Evolutionary conservation across 1,140 invertebrate genomes (phyloP), one percentile per base, ranked within the genome.

Genomic region (Ptiloglossa arizonensis): DNA sequence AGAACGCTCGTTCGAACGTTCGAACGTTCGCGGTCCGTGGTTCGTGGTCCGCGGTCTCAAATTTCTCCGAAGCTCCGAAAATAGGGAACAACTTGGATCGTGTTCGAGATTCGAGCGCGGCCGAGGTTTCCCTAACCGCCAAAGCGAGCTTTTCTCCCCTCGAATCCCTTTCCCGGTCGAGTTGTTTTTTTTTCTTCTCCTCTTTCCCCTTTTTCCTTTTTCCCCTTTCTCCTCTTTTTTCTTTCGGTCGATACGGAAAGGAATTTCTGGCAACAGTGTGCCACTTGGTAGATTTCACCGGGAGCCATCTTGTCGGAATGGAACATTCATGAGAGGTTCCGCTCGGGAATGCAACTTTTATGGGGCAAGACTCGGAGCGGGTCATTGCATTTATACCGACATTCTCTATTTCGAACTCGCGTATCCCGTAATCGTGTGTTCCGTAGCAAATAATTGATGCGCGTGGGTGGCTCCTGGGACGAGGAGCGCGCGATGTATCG

Each of bases 261-360:
- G 64, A 68, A 68, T 56, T 75, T 68, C 64, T 24, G 35, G 38
- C 17, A 41, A n/a, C 29, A 48, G 54, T 15, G 52, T 46, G 68
- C 67, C 56, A 44, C 46, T 60, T 70, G 75, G 46, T 71, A 68
- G 67, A 77, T 70, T 54, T 57, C 82, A 50, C 27, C 77, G 35
- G 29, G 44, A 44, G 54, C 59, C 50, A 62, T 86, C 69, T 78
- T 73, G 68, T 71, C 57, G 52, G 57, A 48, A 81, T 87, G 76
- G 77, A 88, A 85, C 70, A 88, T 87, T 88, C 79, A 87, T 74
- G 79, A 85, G 72, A 67, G 64, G 71, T 35, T 63, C 44, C 60
- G 38, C 32, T 38, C 48, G 76, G 72, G 48, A 66, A 82, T 88
- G 78, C 79, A 88, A 87, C 35, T 88, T 88, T 88, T 83, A 88